Conservation (phyloP, 1,140 invertebrate genomes). For the Druon quercuslanigerum region DNA sequence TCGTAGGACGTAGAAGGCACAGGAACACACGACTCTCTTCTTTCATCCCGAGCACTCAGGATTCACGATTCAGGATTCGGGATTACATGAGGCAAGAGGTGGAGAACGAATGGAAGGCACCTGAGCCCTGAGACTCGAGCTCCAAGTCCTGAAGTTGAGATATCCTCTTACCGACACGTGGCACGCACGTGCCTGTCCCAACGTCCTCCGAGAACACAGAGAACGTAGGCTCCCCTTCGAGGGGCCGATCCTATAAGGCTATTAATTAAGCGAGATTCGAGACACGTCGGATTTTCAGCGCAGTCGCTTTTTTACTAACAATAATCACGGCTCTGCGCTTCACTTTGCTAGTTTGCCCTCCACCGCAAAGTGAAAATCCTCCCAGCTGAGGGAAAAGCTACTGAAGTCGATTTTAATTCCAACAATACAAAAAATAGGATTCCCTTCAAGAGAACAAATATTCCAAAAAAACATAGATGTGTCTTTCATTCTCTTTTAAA, state of each 20-base stretch:
- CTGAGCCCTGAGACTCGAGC: slow-evolving; percentile 45
- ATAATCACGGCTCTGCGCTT: slow-evolving; percentile 43
- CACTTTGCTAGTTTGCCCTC: not conserved
- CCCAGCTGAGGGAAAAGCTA: not conserved
- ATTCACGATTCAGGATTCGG: slow-evolving; percentile 43
- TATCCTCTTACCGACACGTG: slow-evolving; percentile 75
- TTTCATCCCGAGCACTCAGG: slow-evolving; percentile 33
- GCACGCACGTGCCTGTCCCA: slow-evolving; percentile 66
- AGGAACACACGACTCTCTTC: slow-evolving; percentile 21
- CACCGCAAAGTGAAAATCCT: slow-evolving; percentile 26
- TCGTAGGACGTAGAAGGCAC: not conserved
- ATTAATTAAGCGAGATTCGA: slow-evolving; percentile 73
- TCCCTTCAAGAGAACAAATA: not conserved
- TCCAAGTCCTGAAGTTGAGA: slow-evolving; percentile 59
- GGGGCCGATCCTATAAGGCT: slow-evolving; percentile 56
- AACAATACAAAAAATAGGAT: not conserved
- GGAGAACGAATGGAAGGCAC: slow-evolving; percentile 43
- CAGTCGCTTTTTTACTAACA: slow-evolving; percentile 41
- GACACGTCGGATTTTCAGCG: slow-evolving; percentile 64
- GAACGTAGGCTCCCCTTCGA: slow-evolving; percentile 25
- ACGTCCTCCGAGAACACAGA: slow-evolving; percentile 48
- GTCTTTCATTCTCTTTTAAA: too few species aligned
- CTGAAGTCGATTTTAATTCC: not conserved
- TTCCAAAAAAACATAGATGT: not conserved
- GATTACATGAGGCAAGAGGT: slow-evolving; percentile 49